Percentiles rank a stretch among this genome's conserved stretches.
Conservation (phyloP, 1,140 invertebrate genomes). For the Oppia nitens region DNA sequence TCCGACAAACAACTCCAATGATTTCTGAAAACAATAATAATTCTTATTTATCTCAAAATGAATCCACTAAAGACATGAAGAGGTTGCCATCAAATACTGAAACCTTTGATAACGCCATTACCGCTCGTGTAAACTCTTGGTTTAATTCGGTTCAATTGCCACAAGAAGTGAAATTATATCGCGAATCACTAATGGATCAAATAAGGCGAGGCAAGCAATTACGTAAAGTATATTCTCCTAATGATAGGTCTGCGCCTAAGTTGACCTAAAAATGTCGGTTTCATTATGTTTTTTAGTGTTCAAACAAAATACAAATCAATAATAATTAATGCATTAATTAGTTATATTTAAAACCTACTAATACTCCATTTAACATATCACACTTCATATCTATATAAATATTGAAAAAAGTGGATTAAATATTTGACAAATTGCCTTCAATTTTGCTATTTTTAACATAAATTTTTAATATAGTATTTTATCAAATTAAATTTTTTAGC, state of each 20-base stretch:
- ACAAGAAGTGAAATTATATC: slow-evolving; percentile 24
- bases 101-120: neutral
- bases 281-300: neutral
- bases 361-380: neutral
- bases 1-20: neutral
- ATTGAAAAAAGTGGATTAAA: no score
- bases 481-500: no score
- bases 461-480: no score
- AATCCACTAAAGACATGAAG: no score
- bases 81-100: neutral
- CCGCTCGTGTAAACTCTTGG: neutral
- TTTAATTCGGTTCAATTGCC: neutral
- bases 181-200: slow-evolving; percentile 65
- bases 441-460: no score
- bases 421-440: no score
- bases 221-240: slow-evolving; percentile 32
- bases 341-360: neutral
- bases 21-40: neutral
- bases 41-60: neutral
- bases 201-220: slow-evolving; percentile 64
- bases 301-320: neutral
- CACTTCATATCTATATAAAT: neutral
- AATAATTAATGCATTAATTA: neutral
- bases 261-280: neutral
- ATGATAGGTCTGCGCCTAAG: slow-evolving; percentile 45